A percentile compares a stretch with the other conserved stretches of the same genome.
These are phyloP conservation scores for Neoitamus cyanurus DNA, from an alignment of 2,888 invertebrate species.

Conservation along the genomic window DNA sequence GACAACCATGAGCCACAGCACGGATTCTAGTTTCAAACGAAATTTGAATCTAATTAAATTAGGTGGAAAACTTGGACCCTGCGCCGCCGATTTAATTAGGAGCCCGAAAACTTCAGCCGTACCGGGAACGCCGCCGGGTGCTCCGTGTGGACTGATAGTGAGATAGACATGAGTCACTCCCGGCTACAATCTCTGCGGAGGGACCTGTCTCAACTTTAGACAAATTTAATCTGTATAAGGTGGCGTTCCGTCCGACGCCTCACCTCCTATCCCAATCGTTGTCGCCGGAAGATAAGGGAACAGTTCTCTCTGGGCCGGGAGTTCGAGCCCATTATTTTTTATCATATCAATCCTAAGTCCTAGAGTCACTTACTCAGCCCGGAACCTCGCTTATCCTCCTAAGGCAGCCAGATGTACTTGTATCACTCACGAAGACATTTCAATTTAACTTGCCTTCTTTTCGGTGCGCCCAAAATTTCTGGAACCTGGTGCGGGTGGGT, in stretches of 20 bases:
- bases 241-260: neutral
- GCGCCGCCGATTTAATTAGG: neutral
- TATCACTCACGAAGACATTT: slow-evolving; percentile 5
- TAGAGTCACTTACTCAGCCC: neutral
- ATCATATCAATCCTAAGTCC: neutral
- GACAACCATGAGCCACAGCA: neutral
- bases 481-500: neutral
- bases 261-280: neutral
- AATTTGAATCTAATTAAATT: slow-evolving; percentile 1
- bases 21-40: neutral
- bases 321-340: neutral
- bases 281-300: neutral
- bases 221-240: neutral
- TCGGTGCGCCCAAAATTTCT: neutral
- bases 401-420: neutral
- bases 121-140: neutral
- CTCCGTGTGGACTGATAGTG: neutral
- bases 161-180: neutral
- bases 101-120: neutral
- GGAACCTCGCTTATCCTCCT: neutral
- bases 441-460: slow-evolving; percentile 5
- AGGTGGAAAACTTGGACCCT: neutral
- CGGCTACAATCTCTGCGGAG: neutral
- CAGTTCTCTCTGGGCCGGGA: neutral
- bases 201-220: neutral